Evolutionary conservation across 2,113 vertebrate genomes (phyloP).

Genomic region (Antechinus stuartii): DNA sequence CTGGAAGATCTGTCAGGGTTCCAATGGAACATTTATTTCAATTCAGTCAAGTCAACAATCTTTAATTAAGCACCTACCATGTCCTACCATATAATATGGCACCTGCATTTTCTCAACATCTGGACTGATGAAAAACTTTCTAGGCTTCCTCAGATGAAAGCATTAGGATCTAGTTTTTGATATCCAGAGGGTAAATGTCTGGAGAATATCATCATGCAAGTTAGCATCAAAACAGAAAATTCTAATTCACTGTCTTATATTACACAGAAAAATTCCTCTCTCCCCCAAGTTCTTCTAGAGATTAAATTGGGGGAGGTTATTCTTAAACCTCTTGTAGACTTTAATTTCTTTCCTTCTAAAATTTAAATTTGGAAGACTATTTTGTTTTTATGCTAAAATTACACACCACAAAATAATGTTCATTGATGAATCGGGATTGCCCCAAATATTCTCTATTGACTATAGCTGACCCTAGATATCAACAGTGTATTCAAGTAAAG

Average conservation of each 20-base stretch:
- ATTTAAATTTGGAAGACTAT: not conserved
- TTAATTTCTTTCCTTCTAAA: not conserved
- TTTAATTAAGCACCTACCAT: not conserved
- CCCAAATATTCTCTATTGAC: not conserved
- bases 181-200: not conserved
- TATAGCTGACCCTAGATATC: not conserved
- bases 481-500: not conserved
- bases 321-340: not conserved
- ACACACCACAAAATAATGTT: not conserved
- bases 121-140: not conserved
- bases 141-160: not conserved
- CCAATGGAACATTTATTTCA: slow-evolving; percentile 1
- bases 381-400: not conserved
- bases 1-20: not conserved
- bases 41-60: not conserved
- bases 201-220: not conserved
- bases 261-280: not conserved
- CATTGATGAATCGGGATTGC: not conserved
- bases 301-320: not conserved
- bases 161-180: slow-evolving; percentile 15
- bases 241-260: not conserved
- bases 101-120: not conserved
- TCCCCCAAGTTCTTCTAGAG: not conserved
- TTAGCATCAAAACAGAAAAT: not conserved
- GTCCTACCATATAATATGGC: not conserved